These are phyloP conservation scores for Diabrotica balteata DNA, from an alignment of 2,888 invertebrate genomes.

Conservation along the genomic window DNA sequence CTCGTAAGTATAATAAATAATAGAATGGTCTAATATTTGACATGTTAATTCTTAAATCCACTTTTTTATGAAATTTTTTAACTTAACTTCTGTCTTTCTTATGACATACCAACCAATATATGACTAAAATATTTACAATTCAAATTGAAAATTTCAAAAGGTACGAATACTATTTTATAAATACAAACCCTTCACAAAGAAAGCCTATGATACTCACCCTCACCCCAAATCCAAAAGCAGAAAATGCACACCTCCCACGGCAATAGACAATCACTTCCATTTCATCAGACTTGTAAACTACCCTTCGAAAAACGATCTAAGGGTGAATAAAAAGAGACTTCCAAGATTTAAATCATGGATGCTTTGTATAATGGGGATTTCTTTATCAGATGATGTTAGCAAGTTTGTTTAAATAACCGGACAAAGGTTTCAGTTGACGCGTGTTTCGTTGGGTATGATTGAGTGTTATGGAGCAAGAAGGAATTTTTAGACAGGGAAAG, in stretches of 20 bases:
- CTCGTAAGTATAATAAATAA: too few species aligned
- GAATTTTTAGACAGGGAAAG: too few species aligned
- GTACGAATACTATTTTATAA: slow-evolving; percentile 5
- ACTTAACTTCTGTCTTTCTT: too few species aligned
- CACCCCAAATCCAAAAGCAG: not conserved
- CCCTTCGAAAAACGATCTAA: slow-evolving; percentile 17
- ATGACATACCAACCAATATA: too few species aligned
- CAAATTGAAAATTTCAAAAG: not conserved
- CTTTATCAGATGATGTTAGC: not conserved
- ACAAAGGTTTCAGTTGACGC: not conserved
- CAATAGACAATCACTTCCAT: slow-evolving; percentile 14
- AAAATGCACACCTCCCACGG: slow-evolving; percentile 14
- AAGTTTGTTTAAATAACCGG: not conserved
- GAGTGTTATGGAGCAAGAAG: too few species aligned
- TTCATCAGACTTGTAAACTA: slow-evolving; percentile 23
- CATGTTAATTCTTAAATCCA: too few species aligned
- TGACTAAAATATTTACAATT: too few species aligned
- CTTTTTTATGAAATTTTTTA: too few species aligned
- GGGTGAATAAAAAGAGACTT: slow-evolving; percentile 14
- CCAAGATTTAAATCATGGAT: slow-evolving; percentile 12
- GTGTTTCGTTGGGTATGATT: not conserved
- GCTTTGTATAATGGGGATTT: not conserved
- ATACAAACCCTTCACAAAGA: not conserved
- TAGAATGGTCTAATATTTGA: too few species aligned
- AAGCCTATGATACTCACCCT: not conserved